Evolutionary conservation across 2,113 vertebrate genomes (phyloP), one percentile per base, ranked within the genome.

Genomic region (Globicephala melas): DNA sequence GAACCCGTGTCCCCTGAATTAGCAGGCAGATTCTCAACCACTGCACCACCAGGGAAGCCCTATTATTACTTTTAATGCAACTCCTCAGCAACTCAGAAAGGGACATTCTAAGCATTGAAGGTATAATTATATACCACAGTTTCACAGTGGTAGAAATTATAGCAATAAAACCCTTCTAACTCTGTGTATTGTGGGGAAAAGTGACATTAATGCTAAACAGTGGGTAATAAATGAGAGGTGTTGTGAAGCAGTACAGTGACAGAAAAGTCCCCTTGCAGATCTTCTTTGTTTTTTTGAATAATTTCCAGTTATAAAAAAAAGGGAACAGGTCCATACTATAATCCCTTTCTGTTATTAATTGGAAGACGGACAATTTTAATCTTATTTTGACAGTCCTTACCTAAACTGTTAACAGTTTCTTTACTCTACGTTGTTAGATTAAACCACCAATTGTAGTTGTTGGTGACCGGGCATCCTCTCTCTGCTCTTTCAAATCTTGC

Each of bases 241-340:
- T 67, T 97, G 76, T 97, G 74, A 97, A 91, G 76, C 31, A 60
- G 36, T 71, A 41, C 55, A 89, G 85, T 74, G 36, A 92, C 88
- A 97, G 87, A 94, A 95, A 97, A 96, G 91, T 91, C 28, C 44
- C 23, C 44, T 60, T 81, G 44, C 67, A 91, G 71, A 71, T 96
- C 84, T 91, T 94, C 70, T 95, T 97, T 97, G 73, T 96, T 96
- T 96, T 87, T 94, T 50, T 95, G 76, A 96, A 81, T 96, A 97
- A 98, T 97, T 89, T 82, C 12, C 70, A 94, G 65, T 65, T 95
- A 53, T 86, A 4, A 70, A 74, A 71, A 96, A 96, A 97, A 91
- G 83, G 65, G 60, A 94, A 88, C 36, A 36, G 28, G 50, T 94
- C 0, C 0, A 31, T 91, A 36, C 94, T 89, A 70, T 91, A 96